phyloP scores from a whole-genome alignment of 2,797 vertebrate genomes.

The Galaxias olidus region DNA sequence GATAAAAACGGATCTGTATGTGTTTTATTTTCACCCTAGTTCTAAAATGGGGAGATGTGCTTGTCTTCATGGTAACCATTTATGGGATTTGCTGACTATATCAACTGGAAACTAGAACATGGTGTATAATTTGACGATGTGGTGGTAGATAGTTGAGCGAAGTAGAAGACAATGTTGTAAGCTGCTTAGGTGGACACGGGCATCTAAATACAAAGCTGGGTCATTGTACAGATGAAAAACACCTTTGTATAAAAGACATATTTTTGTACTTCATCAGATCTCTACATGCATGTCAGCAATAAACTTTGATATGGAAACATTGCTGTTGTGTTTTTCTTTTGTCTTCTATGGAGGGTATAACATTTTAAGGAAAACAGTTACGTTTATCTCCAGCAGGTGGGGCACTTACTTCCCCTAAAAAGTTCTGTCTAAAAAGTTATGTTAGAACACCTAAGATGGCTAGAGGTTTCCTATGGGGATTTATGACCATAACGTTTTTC shows the following conservation, averaged over 20 bases:
- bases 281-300: conserved; percentile 99
- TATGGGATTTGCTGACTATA: conserved; percentile 60
- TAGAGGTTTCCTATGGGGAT: too few relatives aligned
- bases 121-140: conserved; percentile 57
- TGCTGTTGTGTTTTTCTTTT: conserved; percentile 17
- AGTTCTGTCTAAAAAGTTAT: background rate
- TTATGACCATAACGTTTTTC: too few relatives aligned
- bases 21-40: conserved; percentile 36
- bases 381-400: conserved; percentile 53
- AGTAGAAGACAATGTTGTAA: conserved; percentile 69
- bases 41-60: conserved; percentile 26
- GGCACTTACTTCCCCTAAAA: conserved; percentile 27
- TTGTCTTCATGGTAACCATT: conserved; percentile 46
- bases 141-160: conserved; percentile 63
- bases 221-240: conserved; percentile 84
- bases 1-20: background rate
- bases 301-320: conserved; percentile 86
- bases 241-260: conserved; percentile 97
- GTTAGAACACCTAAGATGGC: background rate
- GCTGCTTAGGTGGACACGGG: conserved; percentile 74
- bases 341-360: too few relatives aligned
- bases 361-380: conserved; percentile 3
- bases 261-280: conserved; percentile 97
- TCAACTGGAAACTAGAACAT: conserved; percentile 71
- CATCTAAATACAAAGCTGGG: conserved; percentile 74